Base-by-base conservation (phyloP, 2,113 vertebrate species). In the Ctenomys sociabilis region DNA sequence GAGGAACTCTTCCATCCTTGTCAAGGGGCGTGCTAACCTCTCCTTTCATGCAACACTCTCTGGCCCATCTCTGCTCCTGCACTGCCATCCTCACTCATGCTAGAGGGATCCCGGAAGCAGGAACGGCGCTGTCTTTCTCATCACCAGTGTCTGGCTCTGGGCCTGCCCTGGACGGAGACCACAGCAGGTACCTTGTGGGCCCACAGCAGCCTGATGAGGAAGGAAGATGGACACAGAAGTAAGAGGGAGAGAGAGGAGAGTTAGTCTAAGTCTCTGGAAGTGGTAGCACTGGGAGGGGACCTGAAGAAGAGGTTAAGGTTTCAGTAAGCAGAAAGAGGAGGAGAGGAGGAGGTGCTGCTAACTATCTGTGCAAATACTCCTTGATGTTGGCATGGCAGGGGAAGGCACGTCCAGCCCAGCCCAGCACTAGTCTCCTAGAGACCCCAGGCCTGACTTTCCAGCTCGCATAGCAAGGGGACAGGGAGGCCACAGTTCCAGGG, bases 371-470 rank as follows among this genome's bases (percentile, higher is more conserved):
- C 16, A 35, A 96, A 80, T 3, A 9, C 24, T 5, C 11, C 0
- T 1, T 4, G 54, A 52, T 0, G 12, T 24, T 7, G 45, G 59
- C 9, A 0, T 8, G 0, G 0, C 28, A 26, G 49, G 21, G 12
- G 28, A 5, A 40, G 22, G 61, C 54, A 49, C 73, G 7, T 9
- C 63, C 22, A 78, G 40, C 22, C 45, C 75, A 8, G 9, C 40
- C 17, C 1, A 2, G 63, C 22, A 30, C 14, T 12, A 3, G 59
- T n/a, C 43, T 17, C 1, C 81, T 8, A 10, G 63, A 14, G 40
- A 30, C 82, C 7, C 75, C 8, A 73, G 26, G 17, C 9, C 61
- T 43, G 37, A 21, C 61, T 85, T 95, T 84, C 40, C 9, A 28
- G 21, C 35, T 19, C 1, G 0, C 30, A 54, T 0, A 43, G 35